Percentiles rank a stretch among this genome's conserved stretches.
phyloP scores from a whole-genome alignment of 2,113 vertebrate genomes.

The Alouatta palliata region DNA sequence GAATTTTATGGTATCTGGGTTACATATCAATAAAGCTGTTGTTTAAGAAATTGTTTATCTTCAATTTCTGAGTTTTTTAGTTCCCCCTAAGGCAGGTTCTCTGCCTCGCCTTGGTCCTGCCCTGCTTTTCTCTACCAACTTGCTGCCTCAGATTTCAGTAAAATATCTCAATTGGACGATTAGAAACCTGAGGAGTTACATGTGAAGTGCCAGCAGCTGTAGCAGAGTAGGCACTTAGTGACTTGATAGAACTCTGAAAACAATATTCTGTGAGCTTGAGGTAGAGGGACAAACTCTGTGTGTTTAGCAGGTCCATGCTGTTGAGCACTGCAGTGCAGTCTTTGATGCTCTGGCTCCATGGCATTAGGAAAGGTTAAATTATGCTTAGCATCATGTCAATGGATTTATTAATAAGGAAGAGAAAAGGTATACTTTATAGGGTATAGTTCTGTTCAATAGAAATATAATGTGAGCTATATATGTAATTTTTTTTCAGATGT shows the following conservation, averaged over 20 bases:
- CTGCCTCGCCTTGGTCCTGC: not conserved
- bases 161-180: not conserved
- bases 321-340: fast-evolving
- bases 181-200: not conserved
- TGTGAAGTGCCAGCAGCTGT: not conserved
- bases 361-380: not conserved
- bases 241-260: not conserved
- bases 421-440: not conserved
- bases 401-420: constrained; percentile 2
- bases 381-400: not conserved
- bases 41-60: not conserved
- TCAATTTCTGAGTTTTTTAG: not conserved
- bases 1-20: not conserved
- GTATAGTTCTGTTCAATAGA: not conserved
- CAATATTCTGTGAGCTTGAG: not conserved
- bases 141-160: not conserved
- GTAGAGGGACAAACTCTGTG: not conserved
- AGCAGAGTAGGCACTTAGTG: not conserved
- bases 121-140: not conserved
- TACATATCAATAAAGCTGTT: not conserved
- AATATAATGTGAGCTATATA: not conserved
- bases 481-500: not conserved
- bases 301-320: not conserved
- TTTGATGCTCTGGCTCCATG: not conserved
- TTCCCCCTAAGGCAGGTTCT: not conserved